These are phyloP conservation scores for Mylabris phalerata DNA, from an alignment of 1,140 invertebrate genomes.

Conservation along the genomic window DNA sequence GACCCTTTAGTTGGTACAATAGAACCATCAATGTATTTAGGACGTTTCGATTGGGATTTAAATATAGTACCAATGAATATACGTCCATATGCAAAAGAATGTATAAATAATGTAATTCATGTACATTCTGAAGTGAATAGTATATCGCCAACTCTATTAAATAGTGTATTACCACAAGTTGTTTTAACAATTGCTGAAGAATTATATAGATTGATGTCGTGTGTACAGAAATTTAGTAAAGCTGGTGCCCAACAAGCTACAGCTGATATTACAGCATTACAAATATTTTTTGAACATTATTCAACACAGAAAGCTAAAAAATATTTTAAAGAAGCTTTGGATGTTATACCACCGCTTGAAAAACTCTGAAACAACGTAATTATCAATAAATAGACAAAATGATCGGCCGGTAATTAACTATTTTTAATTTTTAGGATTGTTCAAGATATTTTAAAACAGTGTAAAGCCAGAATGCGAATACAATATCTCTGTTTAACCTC, in stretches of 20 bases:
- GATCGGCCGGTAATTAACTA: neutral
- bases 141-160: constrained; percentile 70
- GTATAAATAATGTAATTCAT: constrained; percentile 82
- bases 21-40: constrained; percentile 91
- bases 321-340: constrained; percentile 56
- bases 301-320: constrained; percentile 50
- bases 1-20: constrained; percentile 90
- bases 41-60: constrained; percentile 78
- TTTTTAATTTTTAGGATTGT: constrained; percentile 28
- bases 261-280: constrained; percentile 54
- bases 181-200: constrained; percentile 89
- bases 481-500: constrained; percentile 34
- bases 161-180: constrained; percentile 73
- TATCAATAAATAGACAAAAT: constrained; percentile 2
- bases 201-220: constrained; percentile 76
- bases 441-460: constrained; percentile 36
- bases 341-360: constrained; percentile 49
- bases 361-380: constrained; percentile 44
- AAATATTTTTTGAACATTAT: constrained; percentile 47
- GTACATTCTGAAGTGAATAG: constrained; percentile 88
- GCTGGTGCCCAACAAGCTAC: constrained; percentile 62
- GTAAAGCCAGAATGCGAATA: constrained; percentile 34
- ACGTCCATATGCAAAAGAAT: constrained; percentile 86
- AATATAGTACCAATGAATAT: constrained; percentile 68
- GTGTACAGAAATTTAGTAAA: constrained; percentile 61